phyloP scores from a whole-genome alignment of 1,140 invertebrate species.

The Oryzaephilus surinamensis region DNA sequence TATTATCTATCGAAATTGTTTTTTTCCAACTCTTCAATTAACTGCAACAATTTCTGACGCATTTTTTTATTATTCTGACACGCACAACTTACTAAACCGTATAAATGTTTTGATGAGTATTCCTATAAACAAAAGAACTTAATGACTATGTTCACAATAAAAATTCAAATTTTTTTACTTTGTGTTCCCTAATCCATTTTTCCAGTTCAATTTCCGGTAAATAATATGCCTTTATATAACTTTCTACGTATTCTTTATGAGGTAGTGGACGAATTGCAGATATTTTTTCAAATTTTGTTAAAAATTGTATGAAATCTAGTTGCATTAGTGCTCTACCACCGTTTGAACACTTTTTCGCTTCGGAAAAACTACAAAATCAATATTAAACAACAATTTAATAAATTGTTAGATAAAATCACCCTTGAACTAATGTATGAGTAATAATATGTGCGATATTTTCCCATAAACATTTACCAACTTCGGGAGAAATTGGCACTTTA shows the following conservation, averaged over 20 bases:
- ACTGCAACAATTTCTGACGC: constrained; percentile 58
- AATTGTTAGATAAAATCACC: constrained; percentile 41
- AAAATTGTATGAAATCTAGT: constrained; percentile 91
- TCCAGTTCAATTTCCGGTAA: constrained; percentile 79
- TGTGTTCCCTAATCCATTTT: constrained; percentile 77
- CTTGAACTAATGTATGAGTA: constrained; percentile 83
- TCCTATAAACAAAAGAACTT: too few relatives aligned
- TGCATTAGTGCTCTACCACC: constrained; percentile 96
- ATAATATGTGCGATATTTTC: constrained; percentile 74
- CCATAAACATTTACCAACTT: constrained; percentile 69
- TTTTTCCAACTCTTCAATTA: constrained; percentile 55
- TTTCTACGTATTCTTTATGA: constrained; percentile 82
- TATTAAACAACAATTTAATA: constrained; percentile 9
- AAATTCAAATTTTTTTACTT: constrained; percentile 38
- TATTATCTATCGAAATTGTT: constrained; percentile 3
- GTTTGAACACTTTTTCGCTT: constrained; percentile 88
- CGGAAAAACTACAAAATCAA: constrained; percentile 57
- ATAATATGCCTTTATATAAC: constrained; percentile 95
- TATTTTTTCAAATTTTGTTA: constrained; percentile 82
- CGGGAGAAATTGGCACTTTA: constrained; percentile 57
- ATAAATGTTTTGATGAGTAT: constrained; percentile 80
- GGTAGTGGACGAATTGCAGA: constrained; percentile 75
- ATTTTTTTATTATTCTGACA: constrained; percentile 83
- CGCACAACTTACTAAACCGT: constrained; percentile 72
- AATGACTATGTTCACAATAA: too few relatives aligned